Evolutionary conservation across 92 coral and sea anemone species (phyloP).

Genomic region (Bergia puertoricense): DNA sequence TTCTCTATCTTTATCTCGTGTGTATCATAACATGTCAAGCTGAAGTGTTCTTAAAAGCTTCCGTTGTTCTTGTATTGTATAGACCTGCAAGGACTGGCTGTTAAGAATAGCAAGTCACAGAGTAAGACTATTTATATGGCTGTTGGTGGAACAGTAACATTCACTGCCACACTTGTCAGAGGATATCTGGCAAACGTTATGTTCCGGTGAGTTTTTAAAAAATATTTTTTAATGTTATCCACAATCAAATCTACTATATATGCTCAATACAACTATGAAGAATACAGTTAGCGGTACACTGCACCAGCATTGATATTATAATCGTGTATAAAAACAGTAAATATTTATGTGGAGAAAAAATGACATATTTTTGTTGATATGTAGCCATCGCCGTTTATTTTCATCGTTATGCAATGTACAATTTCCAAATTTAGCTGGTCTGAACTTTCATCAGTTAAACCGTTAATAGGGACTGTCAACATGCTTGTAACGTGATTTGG

Average conservation of each 20-base stretch:
- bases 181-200: conserved; percentile 54
- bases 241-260: too few relatives aligned
- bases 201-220: conserved; percentile 44
- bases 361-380: too few relatives aligned
- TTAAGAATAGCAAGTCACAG: conserved; percentile 8
- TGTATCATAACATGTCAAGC: background rate
- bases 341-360: too few relatives aligned
- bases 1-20: background rate
- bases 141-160: conserved; percentile 13
- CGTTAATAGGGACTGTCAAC: too few relatives aligned
- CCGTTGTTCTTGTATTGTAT: background rate
- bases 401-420: too few relatives aligned
- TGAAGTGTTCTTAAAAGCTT: background rate
- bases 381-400: too few relatives aligned
- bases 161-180: conserved; percentile 34
- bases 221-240: background rate
- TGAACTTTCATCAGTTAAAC: too few relatives aligned
- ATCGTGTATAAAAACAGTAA: too few relatives aligned
- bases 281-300: too few relatives aligned
- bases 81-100: conserved; percentile 47
- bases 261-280: background rate
- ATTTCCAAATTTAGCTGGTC: too few relatives aligned
- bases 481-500: too few relatives aligned
- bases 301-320: too few relatives aligned
- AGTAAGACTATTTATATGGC: conserved; percentile 8